Percentiles rank a stretch among this genome's conserved stretches.
Conservation (phyloP, 92 coral and sea anemone genomes). For the Micromussa lordhowensis region DNA sequence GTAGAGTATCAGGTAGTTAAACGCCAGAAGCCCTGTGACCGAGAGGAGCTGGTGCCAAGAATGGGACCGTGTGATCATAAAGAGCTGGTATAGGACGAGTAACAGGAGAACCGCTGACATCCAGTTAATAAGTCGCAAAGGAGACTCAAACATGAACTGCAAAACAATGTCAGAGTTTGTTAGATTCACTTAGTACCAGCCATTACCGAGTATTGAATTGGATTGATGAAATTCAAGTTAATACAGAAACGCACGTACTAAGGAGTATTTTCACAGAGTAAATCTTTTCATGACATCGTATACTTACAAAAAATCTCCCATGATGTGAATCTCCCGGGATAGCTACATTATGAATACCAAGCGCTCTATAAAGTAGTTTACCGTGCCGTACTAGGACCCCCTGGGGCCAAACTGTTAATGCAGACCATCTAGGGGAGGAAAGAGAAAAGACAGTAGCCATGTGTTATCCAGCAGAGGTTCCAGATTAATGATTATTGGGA, state of each 20-base stretch:
- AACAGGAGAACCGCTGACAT: slow-evolving; percentile 77
- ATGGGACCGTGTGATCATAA: slow-evolving; percentile 80
- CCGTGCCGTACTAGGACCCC: slow-evolving; percentile 94
- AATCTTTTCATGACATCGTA: not conserved
- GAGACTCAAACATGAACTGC: slow-evolving; percentile 97
- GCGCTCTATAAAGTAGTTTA: slow-evolving; percentile 85
- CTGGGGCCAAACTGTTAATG: slow-evolving; percentile 95
- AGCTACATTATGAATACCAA: slow-evolving; percentile 98
- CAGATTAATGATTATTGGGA: no score
- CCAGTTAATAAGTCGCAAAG: slow-evolving; percentile 95
- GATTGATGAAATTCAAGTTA: not conserved
- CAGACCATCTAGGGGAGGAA: slow-evolving; percentile 81
- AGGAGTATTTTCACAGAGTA: not conserved
- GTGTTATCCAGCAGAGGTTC: not conserved
- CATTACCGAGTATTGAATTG: not conserved
- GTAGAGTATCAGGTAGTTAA: slow-evolving; percentile 93
- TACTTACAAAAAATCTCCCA: slow-evolving; percentile 98
- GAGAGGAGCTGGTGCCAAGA: slow-evolving; percentile 96
- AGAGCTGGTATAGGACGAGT: slow-evolving; percentile 90
- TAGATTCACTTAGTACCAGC: not conserved
- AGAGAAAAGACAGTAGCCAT: not conserved
- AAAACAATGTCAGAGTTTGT: not conserved
- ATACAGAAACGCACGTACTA: not conserved
- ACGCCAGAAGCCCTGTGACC: slow-evolving; percentile 82
- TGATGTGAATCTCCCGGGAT: slow-evolving; percentile 97